Percentiles rank a stretch among this genome's conserved stretches.
Evolutionary conservation across 1,140 invertebrate species (phyloP).

Genomic region (Maconellicoccus hirsutus): DNA sequence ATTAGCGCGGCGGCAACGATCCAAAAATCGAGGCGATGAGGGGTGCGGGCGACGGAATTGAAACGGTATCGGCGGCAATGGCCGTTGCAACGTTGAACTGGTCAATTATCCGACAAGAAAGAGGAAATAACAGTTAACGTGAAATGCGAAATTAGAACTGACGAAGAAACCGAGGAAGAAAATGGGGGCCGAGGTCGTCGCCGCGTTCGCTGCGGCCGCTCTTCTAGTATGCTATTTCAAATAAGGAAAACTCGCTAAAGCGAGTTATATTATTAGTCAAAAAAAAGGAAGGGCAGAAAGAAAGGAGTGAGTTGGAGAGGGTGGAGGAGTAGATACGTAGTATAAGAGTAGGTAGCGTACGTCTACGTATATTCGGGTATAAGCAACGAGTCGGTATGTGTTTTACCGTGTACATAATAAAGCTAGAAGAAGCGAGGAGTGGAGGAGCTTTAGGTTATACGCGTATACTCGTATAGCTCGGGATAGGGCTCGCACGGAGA

Average conservation of each 20-base stretch:
- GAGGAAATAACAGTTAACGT: conserved; percentile 21
- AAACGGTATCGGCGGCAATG: not conserved
- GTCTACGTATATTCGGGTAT: not conserved
- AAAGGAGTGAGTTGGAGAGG: not conserved
- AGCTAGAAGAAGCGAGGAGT: not conserved
- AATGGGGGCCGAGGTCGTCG: not conserved
- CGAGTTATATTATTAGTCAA: conserved; percentile 16
- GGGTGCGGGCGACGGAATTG: not conserved
- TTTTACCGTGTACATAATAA: conserved; percentile 22
- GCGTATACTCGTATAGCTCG: not conserved
- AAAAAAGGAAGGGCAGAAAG: not conserved
- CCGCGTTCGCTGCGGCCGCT: not conserved
- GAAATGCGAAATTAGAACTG: conserved; percentile 20
- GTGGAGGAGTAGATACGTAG: not conserved
- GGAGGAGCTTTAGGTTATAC: not conserved
- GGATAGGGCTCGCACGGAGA: not conserved
- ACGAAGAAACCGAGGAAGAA: conserved; percentile 15
- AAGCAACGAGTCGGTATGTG: conserved; percentile 18
- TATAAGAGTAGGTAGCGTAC: too few species aligned
- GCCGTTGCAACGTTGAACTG: conserved; percentile 3
- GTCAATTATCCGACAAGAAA: conserved; percentile 20
- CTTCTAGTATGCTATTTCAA: not conserved
- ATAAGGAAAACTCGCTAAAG: conserved; percentile 15
- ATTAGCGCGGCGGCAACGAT: too few species aligned
- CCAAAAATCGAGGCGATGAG: too few species aligned